Percentiles rank a stretch among this genome's conserved stretches.
Evolutionary conservation across 2,113 vertebrate species (phyloP).

Genomic region (Shinisaurus crocodilurus): DNA sequence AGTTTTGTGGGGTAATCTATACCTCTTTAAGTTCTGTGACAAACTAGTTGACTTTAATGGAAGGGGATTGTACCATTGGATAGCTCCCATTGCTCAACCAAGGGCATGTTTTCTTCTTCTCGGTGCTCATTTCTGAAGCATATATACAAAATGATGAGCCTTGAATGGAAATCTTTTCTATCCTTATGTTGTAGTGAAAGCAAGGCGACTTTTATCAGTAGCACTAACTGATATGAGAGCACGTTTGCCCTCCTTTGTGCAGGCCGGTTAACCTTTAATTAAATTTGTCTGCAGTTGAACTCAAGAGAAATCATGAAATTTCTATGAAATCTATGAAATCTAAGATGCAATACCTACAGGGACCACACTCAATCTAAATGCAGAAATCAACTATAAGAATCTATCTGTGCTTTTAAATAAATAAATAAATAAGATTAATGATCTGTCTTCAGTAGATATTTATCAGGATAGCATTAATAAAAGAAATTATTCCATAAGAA

Average conservation of each 20-base stretch:
- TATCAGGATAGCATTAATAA: background rate
- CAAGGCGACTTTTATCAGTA: background rate
- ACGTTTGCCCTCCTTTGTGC: background rate
- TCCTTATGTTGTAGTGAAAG: background rate
- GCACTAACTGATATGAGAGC: background rate
- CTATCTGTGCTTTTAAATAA: background rate
- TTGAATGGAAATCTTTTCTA: background rate
- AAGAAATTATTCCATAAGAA: slow-evolving; percentile 8
- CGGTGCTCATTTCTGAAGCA: background rate
- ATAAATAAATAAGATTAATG: background rate
- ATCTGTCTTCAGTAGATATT: background rate
- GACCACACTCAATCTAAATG: background rate
- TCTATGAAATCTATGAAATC: no score
- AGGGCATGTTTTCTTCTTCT: background rate
- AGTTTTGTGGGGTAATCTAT: background rate
- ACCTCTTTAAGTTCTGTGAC: background rate
- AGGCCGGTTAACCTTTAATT: slow-evolving; percentile 12
- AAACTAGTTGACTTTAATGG: background rate
- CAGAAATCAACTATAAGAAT: slow-evolving; percentile 4
- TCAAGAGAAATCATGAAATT: slow-evolving; percentile 16
- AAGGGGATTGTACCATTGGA: background rate
- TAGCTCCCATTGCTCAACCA: background rate
- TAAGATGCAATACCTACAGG: background rate
- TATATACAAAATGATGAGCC: background rate
- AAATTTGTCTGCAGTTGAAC: background rate